Evolutionary conservation across 2,113 vertebrate genomes (phyloP).

Genomic region (Upupa epops): DNA sequence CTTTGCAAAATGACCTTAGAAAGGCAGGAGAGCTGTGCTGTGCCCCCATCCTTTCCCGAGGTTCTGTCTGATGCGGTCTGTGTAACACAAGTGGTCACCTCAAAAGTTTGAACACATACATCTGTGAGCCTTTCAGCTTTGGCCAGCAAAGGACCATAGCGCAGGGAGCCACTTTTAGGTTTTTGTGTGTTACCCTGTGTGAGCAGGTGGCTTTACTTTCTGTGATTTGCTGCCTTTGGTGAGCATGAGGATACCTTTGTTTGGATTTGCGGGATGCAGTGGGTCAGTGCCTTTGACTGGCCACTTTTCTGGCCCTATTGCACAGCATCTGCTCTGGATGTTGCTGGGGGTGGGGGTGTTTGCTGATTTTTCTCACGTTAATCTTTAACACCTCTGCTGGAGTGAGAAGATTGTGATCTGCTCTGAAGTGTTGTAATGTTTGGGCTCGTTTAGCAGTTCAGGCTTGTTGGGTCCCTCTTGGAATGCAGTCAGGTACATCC

Average conservation of each 20-base stretch:
- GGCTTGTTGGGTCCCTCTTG: not conserved
- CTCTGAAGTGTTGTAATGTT: not conserved
- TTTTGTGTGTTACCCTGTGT: not conserved
- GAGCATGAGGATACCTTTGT: not conserved
- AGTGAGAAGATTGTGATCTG: not conserved
- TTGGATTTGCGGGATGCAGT: not conserved
- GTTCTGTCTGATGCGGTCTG: too few relatives aligned
- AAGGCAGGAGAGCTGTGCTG: not conserved
- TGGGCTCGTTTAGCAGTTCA: not conserved
- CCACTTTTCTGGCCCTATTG: not conserved
- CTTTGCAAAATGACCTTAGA: not conserved
- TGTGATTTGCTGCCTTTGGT: not conserved
- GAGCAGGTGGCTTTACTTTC: not conserved
- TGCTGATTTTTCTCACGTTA: not conserved
- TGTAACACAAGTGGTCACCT: too few relatives aligned
- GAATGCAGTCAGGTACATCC: not conserved
- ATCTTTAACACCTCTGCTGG: not conserved
- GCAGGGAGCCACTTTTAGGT: not conserved
- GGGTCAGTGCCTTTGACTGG: not conserved
- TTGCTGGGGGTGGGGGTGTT: not conserved
- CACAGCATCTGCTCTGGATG: not conserved
- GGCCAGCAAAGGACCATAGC: not conserved
- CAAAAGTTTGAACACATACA: not conserved
- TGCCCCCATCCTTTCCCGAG: not conserved
- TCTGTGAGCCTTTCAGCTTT: not conserved